Conservation (phyloP, 2,113 vertebrate species). For the Callionymus lyra region DNA sequence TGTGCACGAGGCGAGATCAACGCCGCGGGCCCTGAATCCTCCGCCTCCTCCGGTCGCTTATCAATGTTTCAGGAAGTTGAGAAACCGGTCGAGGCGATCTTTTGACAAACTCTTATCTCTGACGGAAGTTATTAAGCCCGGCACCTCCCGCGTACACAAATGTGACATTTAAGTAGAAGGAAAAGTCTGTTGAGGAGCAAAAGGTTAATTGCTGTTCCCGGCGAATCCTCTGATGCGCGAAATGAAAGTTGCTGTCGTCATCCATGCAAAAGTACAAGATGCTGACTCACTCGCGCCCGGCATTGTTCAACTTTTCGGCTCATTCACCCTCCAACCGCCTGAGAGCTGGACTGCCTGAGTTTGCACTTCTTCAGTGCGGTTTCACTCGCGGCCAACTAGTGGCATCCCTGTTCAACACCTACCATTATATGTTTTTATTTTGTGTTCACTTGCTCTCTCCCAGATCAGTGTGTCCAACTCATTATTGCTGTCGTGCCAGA, state of each 20-base stretch:
- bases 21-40: conserved; percentile 26
- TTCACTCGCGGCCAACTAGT: too few relatives aligned
- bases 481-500: too few relatives aligned
- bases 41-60: neutral
- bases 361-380: too few relatives aligned
- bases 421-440: too few relatives aligned
- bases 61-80: neutral
- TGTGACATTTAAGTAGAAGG: conserved; percentile 27
- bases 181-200: conserved; percentile 19
- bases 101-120: neutral
- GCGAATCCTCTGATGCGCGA: conserved; percentile 35
- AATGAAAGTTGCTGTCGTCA: conserved; percentile 39
- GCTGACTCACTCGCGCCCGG: conserved; percentile 24
- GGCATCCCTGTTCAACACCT: too few relatives aligned
- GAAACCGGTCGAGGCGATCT: neutral
- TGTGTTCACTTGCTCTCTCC: too few relatives aligned
- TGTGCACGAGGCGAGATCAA: conserved; percentile 15
- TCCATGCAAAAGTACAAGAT: conserved; percentile 5
- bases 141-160: conserved; percentile 5
- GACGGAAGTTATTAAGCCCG: neutral
- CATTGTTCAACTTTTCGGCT: too few relatives aligned
- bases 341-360: neutral
- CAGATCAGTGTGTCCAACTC: too few relatives aligned
- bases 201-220: conserved; percentile 54
- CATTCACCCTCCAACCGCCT: too few relatives aligned